phyloP scores from a whole-genome alignment of 2,888 invertebrate genomes.

The Panopea generosa region DNA sequence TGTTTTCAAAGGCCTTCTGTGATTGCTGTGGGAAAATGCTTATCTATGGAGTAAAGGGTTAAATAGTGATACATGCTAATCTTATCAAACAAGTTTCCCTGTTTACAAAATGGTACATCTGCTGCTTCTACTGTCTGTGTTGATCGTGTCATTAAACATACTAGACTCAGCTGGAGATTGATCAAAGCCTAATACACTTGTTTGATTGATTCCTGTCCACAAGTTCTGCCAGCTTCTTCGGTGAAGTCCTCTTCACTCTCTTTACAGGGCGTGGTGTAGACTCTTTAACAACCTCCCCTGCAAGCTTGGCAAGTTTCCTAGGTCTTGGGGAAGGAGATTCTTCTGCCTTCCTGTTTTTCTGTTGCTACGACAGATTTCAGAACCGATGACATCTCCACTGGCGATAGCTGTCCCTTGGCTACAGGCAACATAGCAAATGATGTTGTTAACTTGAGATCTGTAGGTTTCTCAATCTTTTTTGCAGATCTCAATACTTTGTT shows the following conservation, averaged over 20 bases:
- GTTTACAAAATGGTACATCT: conserved; percentile 53
- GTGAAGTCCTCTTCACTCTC: conserved; percentile 34
- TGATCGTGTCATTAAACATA: conserved; percentile 51
- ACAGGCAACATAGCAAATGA: background rate
- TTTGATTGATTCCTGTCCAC: conserved; percentile 18
- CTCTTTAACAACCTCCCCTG: background rate
- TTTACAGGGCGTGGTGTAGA: conserved; percentile 36
- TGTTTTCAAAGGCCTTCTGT: too few relatives aligned
- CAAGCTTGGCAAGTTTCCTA: conserved; percentile 19
- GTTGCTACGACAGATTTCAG: conserved; percentile 28
- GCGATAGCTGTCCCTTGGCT: conserved; percentile 15
- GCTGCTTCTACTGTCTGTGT: conserved; percentile 57
- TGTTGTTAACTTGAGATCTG: background rate
- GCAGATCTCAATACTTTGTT: background rate
- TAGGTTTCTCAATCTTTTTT: background rate
- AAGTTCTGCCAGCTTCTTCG: conserved; percentile 46
- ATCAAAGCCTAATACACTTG: too few relatives aligned
- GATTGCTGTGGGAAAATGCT: too few relatives aligned
- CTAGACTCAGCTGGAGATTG: conserved; percentile 5
- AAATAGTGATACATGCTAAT: too few relatives aligned
- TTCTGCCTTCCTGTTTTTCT: conserved; percentile 17
- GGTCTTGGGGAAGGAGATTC: conserved; percentile 15
- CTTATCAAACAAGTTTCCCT: too few relatives aligned
- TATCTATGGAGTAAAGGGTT: too few relatives aligned
- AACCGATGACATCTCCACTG: conserved; percentile 40